Evolutionary conservation across 2,113 vertebrate species (phyloP).

Genomic region (Porphyrio hochstetteri): DNA sequence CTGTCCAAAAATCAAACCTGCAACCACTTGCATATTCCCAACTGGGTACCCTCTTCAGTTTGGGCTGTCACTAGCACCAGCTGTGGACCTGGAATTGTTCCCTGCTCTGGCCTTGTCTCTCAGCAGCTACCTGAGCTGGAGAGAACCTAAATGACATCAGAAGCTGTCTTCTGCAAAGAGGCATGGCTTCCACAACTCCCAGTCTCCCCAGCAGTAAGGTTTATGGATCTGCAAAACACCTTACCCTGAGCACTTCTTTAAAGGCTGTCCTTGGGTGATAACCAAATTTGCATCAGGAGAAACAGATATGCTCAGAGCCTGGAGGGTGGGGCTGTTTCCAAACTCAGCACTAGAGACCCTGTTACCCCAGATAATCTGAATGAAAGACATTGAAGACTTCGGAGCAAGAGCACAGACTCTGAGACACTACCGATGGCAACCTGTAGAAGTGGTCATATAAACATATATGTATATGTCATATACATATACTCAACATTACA

Average conservation of each 20-base stretch:
- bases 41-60: too few relatives aligned
- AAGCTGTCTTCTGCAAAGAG: background rate
- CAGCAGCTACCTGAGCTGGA: background rate
- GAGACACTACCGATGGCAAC: background rate
- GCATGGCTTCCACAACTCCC: fast-evolving
- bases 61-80: background rate
- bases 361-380: background rate
- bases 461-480: too few relatives aligned
- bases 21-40: background rate
- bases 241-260: background rate
- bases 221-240: background rate
- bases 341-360: background rate
- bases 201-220: background rate
- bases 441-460: background rate
- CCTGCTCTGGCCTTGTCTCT: background rate
- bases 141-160: background rate
- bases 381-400: background rate
- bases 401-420: background rate
- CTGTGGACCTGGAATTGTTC: background rate
- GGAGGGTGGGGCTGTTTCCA: background rate
- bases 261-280: background rate
- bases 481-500: background rate
- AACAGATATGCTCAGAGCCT: background rate
- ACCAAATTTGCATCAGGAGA: background rate
- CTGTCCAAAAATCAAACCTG: background rate